Conservation (phyloP, 1,140 invertebrate genomes). For the Orchesella cincta region DNA sequence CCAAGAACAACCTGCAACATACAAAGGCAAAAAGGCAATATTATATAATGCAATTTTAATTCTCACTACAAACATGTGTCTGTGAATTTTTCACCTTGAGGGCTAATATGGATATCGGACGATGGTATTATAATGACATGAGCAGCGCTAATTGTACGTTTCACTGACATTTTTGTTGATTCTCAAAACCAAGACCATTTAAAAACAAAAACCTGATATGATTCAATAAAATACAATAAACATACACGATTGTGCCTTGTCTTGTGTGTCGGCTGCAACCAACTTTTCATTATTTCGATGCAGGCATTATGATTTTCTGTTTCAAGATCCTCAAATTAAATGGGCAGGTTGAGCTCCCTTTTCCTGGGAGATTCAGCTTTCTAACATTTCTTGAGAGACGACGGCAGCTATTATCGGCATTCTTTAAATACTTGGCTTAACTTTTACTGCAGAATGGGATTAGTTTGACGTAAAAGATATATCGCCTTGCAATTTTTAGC, state of each 20-base stretch:
- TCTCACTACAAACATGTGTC: too few species aligned
- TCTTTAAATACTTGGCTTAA: too few species aligned
- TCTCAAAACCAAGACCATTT: background rate
- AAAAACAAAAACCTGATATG: background rate
- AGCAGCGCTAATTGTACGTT: background rate
- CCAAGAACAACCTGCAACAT: slow-evolving; percentile 15
- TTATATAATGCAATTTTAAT: background rate
- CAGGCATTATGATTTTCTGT: too few species aligned
- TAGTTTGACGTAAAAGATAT: too few species aligned
- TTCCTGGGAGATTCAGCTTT: too few species aligned
- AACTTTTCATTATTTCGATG: background rate
- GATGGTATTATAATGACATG: background rate
- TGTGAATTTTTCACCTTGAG: slow-evolving; percentile 9
- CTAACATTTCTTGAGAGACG: too few species aligned
- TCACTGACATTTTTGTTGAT: slow-evolving; percentile 4
- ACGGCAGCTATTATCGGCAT: too few species aligned
- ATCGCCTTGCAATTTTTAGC: too few species aligned
- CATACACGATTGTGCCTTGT: background rate
- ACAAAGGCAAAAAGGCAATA: slow-evolving; percentile 1
- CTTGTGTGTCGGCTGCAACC: background rate
- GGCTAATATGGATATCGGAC: background rate
- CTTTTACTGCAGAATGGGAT: too few species aligned
- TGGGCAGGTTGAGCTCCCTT: too few species aligned
- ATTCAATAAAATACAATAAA: slow-evolving; percentile 2
- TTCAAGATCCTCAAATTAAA: too few species aligned